These are phyloP conservation scores for Sphaeridia pumilis DNA, from an alignment of 2,888 invertebrate genomes.

Conservation along the genomic window DNA sequence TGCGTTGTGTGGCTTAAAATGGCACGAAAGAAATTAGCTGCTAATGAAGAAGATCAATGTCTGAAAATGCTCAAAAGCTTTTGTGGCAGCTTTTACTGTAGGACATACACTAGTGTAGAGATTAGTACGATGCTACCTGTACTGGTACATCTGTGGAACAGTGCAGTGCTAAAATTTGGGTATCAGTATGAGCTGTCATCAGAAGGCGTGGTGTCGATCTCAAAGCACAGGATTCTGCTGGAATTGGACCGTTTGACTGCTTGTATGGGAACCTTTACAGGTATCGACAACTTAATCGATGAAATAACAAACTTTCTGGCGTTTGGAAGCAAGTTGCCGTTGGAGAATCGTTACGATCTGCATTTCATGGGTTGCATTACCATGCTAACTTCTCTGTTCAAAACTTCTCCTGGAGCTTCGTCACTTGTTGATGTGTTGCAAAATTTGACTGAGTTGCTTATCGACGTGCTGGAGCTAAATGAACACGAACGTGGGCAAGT, in stretches of 20 bases:
- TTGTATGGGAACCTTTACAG: neutral
- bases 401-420: neutral
- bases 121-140: slow-evolving; percentile 1
- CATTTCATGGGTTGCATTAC: slow-evolving; percentile 6
- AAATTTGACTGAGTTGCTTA: slow-evolving; percentile 18
- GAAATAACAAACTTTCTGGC: slow-evolving; percentile 19
- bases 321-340: slow-evolving; percentile 1
- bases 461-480: slow-evolving; percentile 19
- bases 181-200: neutral
- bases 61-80: neutral
- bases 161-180: neutral
- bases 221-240: neutral
- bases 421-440: slow-evolving; percentile 8
- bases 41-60: slow-evolving; percentile 3
- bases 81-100: slow-evolving; percentile 1
- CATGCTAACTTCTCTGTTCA: neutral
- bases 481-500: neutral
- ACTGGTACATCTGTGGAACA: slow-evolving; percentile 4
- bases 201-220: neutral
- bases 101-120: neutral
- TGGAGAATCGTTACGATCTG: slow-evolving; percentile 4
- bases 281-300: slow-evolving; percentile 21
- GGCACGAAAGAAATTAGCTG: neutral
- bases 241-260: neutral
- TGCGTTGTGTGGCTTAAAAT: neutral